Conservation (phyloP, 2,888 invertebrate genomes). For the Epirrhoe tristata region DNA sequence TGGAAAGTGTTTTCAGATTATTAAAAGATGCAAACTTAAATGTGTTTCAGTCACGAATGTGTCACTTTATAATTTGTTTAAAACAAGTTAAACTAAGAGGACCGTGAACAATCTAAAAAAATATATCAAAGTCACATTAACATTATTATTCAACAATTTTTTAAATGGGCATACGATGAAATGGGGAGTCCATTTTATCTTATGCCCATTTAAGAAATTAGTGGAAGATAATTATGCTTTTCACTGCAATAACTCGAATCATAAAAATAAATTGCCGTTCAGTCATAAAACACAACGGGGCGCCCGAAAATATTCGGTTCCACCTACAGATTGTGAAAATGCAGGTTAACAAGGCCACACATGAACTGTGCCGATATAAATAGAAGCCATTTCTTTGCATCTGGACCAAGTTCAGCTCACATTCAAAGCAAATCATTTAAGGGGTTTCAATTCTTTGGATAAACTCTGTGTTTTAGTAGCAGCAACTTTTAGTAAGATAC, state of each 20-base stretch:
- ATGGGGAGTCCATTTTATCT: too few species aligned
- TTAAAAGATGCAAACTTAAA: too few species aligned
- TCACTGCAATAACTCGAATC: neutral
- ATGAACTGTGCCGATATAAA: conserved; percentile 40
- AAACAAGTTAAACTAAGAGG: too few species aligned
- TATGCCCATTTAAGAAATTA: neutral
- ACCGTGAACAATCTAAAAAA: too few species aligned
- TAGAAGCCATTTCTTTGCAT: conserved; percentile 46
- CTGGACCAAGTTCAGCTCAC: conserved; percentile 46
- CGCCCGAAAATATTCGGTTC: conserved; percentile 22
- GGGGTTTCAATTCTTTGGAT: conserved; percentile 20
- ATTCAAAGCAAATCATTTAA: conserved; percentile 29
- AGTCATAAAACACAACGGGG: conserved; percentile 21
- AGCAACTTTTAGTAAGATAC: neutral
- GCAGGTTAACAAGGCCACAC: conserved; percentile 48
- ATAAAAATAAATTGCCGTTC: conserved; percentile 22
- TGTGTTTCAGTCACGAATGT: too few species aligned
- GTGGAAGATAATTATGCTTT: conserved; percentile 4
- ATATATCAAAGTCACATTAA: too few species aligned
- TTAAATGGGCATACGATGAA: too few species aligned
- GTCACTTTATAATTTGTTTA: too few species aligned
- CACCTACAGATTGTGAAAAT: conserved; percentile 33
- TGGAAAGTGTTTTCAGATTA: too few species aligned
- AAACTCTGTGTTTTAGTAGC: neutral
- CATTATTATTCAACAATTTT: too few species aligned